Base-by-base conservation (phyloP, 2,888 invertebrate genomes). In the Suillia variegata region DNA sequence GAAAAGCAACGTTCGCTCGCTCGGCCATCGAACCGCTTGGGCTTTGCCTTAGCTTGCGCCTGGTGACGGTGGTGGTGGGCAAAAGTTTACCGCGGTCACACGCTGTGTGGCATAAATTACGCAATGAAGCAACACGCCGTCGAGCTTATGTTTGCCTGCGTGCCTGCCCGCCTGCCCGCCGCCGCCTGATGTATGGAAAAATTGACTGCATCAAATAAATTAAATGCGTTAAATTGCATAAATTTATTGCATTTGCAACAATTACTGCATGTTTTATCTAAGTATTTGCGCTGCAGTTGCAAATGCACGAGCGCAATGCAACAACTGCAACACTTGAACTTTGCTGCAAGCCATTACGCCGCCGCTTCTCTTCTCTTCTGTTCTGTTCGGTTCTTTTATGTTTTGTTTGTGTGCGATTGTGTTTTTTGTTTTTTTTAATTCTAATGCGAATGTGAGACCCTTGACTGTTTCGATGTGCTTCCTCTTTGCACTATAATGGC, bases 61-160 rank as follows among this genome's bases (percentile, higher is more conserved):
- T n/a, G n/a, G n/a, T n/a, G 24, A 1, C 2, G 13, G 22, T 26
- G 33, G 1, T 58, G n/a, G 59, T 62, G 53, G 56, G 63, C 6
- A 42, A 20, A 53, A 61, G 51, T 38, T 56, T 15, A 57, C 54
- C 57, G 55, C 64, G 66, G 66, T 66, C 70, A 62, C 68, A 65
- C 64, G 63, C 62, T 65, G 65, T 59, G 64, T 65, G 66, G 75
- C 67, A 73, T 74, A 74, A 75, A 74, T 74, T 77, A 71, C 63
- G 70, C 75, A 74, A 75, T 74, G 71, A 75, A 73, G 18, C 18
- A 17, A 17, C 6, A 12, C 31, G 12, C 6, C 31, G n/a, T n/a
- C n/a, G n/a, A n/a, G n/a, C n/a, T n/a, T n/a, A n/a, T n/a, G n/a
- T n/a, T n/a, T 31, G 31, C 31, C 31, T 38, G 4, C 8, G 5